Evolutionary conservation across 2,797 vertebrate genomes (phyloP), one percentile per base, ranked within the genome.

Genomic region (Jordanella pulchra): DNA sequence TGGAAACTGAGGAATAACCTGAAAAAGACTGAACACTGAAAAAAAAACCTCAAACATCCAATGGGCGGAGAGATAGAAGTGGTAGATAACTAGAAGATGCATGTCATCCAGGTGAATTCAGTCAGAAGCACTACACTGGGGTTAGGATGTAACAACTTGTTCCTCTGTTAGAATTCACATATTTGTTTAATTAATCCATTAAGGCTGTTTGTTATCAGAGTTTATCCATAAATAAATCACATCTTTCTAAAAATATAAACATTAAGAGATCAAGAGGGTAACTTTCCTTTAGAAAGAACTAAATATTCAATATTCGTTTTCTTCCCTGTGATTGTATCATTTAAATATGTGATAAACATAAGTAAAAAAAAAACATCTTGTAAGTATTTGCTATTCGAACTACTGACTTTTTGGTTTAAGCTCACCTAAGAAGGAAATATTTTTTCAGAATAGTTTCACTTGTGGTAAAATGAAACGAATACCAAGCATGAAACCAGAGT

Each of bases 391-490:
- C 39, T 48, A 14, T 25, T n/a, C 58, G 1, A 47, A 25, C 42
- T 44, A 4, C 44, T 39, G 9, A 9, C 30, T 42, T 45, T 42
- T n/a, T 21, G 14, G 45, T 53, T 48, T 18, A 18, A 66, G 12
- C 30, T 51, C 72, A 67, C 28, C 7, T 42, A 53, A 76, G 64
- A 15, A 21, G 9, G 21, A 30, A 11, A 11, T 30, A 23, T 60
- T 17, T 5, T 35, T 45, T 11, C 3, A 45, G 25, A n/a, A 13
- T 61, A 35, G 44, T 84, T 87, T 86, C 74, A 32, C 0, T 78
- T 84, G 18, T 47, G 28, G 21, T 72, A 13, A 85, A 89, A 13
- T 73, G 77, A 86, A 86, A 89, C 75, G 27, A 39, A 21, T 47
- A 9, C n/a, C 25, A 15, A 45, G 66, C 4, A 12, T 23, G 32